Evolutionary conservation across 2,797 vertebrate genomes (phyloP).

Genomic region (Platalea minor): DNA sequence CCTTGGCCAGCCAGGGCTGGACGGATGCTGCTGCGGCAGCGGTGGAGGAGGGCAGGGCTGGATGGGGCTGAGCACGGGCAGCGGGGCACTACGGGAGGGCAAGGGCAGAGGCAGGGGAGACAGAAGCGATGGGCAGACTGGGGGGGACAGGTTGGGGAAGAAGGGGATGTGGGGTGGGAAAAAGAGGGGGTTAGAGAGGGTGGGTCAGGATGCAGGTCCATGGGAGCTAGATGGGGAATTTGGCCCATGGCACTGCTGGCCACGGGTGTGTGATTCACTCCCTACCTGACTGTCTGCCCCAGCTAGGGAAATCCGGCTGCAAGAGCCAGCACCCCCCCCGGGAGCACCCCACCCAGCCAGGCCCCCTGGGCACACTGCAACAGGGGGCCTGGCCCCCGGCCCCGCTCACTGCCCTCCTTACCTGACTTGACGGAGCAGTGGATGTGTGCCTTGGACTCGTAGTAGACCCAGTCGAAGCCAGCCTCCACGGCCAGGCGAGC

Average conservation of each 20-base stretch:
- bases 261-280: background rate
- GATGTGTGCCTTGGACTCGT: slow-evolving; percentile 96
- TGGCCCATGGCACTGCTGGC: background rate
- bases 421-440: slow-evolving; percentile 99
- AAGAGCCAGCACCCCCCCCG: background rate
- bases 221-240: background rate
- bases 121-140: fast-evolving
- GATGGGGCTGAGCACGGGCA: background rate
- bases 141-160: background rate
- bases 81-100: background rate
- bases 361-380: fast-evolving
- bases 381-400: background rate
- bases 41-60: background rate
- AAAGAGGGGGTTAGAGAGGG: background rate
- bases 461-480: slow-evolving; percentile 98
- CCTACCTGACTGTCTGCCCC: background rate
- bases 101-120: background rate
- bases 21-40: background rate
- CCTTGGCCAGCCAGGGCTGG: background rate
- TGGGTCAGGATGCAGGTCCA: background rate
- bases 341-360: background rate
- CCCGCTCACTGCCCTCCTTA: slow-evolving; percentile 54
- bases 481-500: slow-evolving; percentile 95
- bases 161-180: background rate
- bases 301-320: background rate